phyloP scores from a whole-genome alignment of 1,140 invertebrate genomes.

The Drosophila pseudoananassae region DNA sequence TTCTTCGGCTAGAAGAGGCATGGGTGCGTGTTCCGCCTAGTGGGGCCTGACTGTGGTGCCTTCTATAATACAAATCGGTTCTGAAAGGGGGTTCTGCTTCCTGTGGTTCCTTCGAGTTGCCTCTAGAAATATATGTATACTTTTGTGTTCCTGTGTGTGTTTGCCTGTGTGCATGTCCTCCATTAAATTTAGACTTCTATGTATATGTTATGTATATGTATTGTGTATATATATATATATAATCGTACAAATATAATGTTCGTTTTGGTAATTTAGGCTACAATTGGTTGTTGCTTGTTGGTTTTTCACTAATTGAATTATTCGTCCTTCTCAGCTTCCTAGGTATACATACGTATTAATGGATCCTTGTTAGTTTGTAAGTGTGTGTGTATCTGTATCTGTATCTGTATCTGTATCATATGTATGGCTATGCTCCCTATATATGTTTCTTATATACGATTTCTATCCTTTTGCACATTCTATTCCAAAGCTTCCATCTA shows the following conservation, averaged over 20 bases:
- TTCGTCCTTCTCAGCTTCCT: constrained; percentile 37
- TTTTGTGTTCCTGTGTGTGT: constrained; percentile 6
- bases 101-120: constrained; percentile 30
- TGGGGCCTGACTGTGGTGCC: constrained; percentile 28
- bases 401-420: constrained; percentile 35
- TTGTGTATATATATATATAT: constrained; percentile 35
- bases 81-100: constrained; percentile 12
- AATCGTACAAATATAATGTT: constrained; percentile 66
- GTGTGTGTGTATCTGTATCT: constrained; percentile 29
- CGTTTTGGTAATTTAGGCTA: constrained; percentile 57
- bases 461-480: constrained; percentile 39
- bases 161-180: not conserved
- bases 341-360: constrained; percentile 59
- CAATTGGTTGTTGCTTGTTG: constrained; percentile 51
- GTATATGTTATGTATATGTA: constrained; percentile 26
- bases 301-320: constrained; percentile 62
- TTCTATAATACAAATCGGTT: constrained; percentile 55
- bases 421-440: constrained; percentile 71
- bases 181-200: not conserved
- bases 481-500: constrained; percentile 10
- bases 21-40: constrained; percentile 28
- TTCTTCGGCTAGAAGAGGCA: constrained; percentile 36
- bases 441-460: constrained; percentile 48
- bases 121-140: constrained; percentile 63
- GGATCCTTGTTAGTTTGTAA: constrained; percentile 36